Base-by-base conservation (phyloP, 30 jellyfish, hydroid and myxozoan species). In the Cassiopea andromeda region DNA sequence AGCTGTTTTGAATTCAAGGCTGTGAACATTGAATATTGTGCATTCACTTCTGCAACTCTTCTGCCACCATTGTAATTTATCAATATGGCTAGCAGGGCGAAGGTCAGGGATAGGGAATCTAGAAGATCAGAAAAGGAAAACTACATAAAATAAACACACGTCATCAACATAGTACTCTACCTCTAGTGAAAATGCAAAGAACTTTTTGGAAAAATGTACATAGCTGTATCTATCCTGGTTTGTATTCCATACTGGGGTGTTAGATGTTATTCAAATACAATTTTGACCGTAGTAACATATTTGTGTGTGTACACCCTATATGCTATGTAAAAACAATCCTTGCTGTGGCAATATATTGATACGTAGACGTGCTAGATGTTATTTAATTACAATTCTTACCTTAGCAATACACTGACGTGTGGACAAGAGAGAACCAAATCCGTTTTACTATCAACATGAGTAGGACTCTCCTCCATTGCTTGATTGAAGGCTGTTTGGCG, bases 41-140 rank as follows among this genome's bases (percentile, higher is more conserved):
- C 48, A 58, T 80, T 96, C 99, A 54, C 88, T 91, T 85, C 97
- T 88, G 16, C 90, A 72, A 1, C 97, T 77, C 66, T 88, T 91
- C 83, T 96, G 96, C 99, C 99, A 96, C 99, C 99, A 96, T 45
- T 97, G 96, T 16, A 93, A 59, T 79, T 96, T 96, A 68, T 96
- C 98, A 66, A 96, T 87, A 82, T 96, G 97, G 88, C 97, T 96
- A 7, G 98, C 93, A 43, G 99, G 90, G 12, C 98, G 99, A 46
- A 96, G 95, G 82, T 96, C 99, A 7, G 99, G 99, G 9, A 96
- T 69, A 7, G 99, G 99, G 80, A 96, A 82, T 73, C 99, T 96
- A 73, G 58, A 15, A 82, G 48, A 48, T 1, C 27, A 83, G 2
- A 80, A 80, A 8, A 0, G 2, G 7, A 13, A n/a, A 14, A 44